Evolutionary conservation across 2,888 invertebrate genomes (phyloP).

Genomic region (Tridacna crocea): DNA sequence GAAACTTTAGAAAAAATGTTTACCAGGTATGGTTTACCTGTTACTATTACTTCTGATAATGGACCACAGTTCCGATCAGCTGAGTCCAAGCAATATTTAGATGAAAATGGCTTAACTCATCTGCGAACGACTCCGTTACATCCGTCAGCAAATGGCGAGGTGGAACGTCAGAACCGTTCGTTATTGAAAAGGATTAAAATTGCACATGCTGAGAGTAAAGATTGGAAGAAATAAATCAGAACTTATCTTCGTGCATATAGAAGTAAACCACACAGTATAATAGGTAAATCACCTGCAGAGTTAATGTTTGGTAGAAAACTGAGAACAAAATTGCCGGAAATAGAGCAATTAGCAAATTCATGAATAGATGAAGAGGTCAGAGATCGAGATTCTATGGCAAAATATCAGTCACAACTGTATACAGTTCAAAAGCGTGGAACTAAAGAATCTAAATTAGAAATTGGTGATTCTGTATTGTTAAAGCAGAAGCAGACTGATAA

Average conservation of each 20-base stretch:
- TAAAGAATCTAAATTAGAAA: constrained; percentile 22
- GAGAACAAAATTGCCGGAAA: constrained; percentile 53
- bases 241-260: constrained; percentile 54
- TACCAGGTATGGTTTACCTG: constrained; percentile 47
- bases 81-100: constrained; percentile 42
- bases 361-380: constrained; percentile 31
- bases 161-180: constrained; percentile 60
- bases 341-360: not conserved
- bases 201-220: constrained; percentile 40
- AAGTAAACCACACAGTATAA: constrained; percentile 53
- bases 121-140: constrained; percentile 44
- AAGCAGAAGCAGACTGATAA: constrained; percentile 19
- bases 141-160: constrained; percentile 60
- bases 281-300: constrained; percentile 49
- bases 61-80: constrained; percentile 51
- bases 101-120: constrained; percentile 49
- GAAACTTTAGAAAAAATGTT: constrained; percentile 55
- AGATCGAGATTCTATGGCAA: constrained; percentile 26
- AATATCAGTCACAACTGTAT: constrained; percentile 31
- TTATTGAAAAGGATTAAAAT: constrained; percentile 61
- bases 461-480: constrained; percentile 43
- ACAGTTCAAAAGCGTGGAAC: constrained; percentile 32
- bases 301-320: constrained; percentile 53
- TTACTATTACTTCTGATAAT: constrained; percentile 56
- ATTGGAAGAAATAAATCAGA: constrained; percentile 45